phyloP scores from a whole-genome alignment of 2,888 invertebrate species.

The Eubasilissa splendida region DNA sequence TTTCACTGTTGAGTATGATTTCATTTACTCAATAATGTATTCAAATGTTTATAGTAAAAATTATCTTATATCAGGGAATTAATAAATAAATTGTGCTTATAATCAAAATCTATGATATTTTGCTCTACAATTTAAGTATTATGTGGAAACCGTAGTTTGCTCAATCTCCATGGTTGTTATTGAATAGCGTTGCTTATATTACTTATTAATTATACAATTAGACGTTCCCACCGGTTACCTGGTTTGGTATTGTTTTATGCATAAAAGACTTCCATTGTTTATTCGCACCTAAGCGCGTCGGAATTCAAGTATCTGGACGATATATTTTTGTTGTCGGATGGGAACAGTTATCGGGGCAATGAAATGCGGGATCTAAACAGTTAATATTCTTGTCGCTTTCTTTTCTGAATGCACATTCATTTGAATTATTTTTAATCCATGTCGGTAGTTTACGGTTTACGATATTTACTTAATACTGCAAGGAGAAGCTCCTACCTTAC shows the following conservation, averaged over 20 bases:
- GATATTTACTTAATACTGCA: no score
- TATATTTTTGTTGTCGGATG: background rate
- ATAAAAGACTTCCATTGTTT: slow-evolving; percentile 47
- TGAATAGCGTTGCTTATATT: slow-evolving; percentile 44
- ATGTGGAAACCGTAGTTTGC: slow-evolving; percentile 30
- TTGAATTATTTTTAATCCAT: no score
- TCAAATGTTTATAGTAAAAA: background rate
- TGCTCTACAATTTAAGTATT: background rate
- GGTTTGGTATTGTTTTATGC: slow-evolving; percentile 41
- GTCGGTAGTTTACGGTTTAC: no score
- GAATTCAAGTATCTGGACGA: slow-evolving; percentile 24
- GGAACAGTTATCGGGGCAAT: background rate
- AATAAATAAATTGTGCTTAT: no score
- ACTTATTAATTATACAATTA: slow-evolving; percentile 51
- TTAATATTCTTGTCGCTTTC: slow-evolving; percentile 1
- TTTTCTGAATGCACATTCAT: no score
- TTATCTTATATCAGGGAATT: no score
- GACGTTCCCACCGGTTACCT: slow-evolving; percentile 49
- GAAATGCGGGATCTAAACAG: background rate
- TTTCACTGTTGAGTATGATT: no score
- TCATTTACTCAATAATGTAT: no score
- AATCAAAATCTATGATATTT: no score
- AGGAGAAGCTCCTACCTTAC: no score
- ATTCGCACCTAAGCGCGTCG: slow-evolving; percentile 34
- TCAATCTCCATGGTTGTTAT: slow-evolving; percentile 43